Conservation (phyloP, 2,888 invertebrate species). For the Eupithecia tripunctaria region DNA sequence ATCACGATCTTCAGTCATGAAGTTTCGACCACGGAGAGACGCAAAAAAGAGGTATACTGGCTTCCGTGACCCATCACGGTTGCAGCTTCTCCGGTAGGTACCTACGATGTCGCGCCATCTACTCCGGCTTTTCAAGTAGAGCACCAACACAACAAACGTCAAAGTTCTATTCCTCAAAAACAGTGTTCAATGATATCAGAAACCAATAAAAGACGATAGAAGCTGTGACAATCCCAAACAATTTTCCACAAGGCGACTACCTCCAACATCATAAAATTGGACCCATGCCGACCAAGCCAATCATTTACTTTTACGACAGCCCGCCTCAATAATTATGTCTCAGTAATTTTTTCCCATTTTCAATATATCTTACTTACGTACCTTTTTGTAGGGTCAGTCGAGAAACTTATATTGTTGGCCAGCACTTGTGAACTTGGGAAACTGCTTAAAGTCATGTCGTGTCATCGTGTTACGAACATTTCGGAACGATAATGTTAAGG, state of each 20-base stretch:
- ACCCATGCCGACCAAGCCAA: slow-evolving; percentile 65
- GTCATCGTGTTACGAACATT: slow-evolving; percentile 19
- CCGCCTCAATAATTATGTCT: slow-evolving; percentile 73
- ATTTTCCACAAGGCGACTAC: slow-evolving; percentile 24
- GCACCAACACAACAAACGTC: not conserved
- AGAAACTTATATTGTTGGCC: slow-evolving; percentile 41
- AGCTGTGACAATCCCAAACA: not conserved
- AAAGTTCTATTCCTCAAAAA: not conserved
- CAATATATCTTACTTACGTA: slow-evolving; percentile 37
- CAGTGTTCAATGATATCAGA: not conserved
- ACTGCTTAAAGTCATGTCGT: slow-evolving; percentile 23
- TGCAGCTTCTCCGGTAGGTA: not conserved
- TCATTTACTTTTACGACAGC: slow-evolving; percentile 77
- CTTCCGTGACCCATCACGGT: not conserved
- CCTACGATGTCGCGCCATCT: too few species aligned
- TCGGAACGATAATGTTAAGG: slow-evolving; percentile 34
- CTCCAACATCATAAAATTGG: slow-evolving; percentile 75
- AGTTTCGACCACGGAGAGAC: too few species aligned
- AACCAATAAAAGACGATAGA: not conserved
- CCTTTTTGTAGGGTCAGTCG: slow-evolving; percentile 27
- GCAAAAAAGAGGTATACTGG: too few species aligned
- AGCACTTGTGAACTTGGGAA: slow-evolving; percentile 37
- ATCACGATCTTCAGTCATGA: too few species aligned
- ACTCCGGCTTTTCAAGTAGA: not conserved
- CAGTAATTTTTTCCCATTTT: slow-evolving; percentile 52